Evolutionary conservation across 1,140 invertebrate genomes (phyloP).

Genomic region (Acromyrmex charruanus): DNA sequence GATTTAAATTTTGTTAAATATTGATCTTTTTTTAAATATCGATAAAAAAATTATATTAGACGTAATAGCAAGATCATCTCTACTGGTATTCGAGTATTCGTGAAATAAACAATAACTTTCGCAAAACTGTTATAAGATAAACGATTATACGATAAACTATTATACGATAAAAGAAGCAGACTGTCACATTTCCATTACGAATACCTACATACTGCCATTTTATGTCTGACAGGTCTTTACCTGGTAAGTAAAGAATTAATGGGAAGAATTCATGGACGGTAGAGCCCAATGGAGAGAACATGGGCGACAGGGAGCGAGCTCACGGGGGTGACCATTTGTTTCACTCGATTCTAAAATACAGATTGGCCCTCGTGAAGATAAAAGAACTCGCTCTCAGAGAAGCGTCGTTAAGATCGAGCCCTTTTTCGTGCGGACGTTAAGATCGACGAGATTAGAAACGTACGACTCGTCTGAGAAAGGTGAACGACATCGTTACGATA

Average conservation of each 20-base stretch:
- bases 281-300: background rate
- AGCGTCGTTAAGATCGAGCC: conserved; percentile 41
- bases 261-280: conserved; percentile 14
- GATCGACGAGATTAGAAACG: conserved; percentile 59
- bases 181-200: conserved; percentile 4
- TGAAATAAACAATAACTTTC: background rate
- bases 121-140: background rate
- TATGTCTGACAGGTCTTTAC: background rate
- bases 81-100: background rate
- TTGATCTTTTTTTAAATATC: background rate
- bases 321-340: conserved; percentile 28
- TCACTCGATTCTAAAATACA: conserved; percentile 56
- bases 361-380: conserved; percentile 26
- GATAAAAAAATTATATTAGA: background rate
- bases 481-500: conserved; percentile 45
- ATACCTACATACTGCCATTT: background rate
- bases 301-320: background rate
- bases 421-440: conserved; percentile 50
- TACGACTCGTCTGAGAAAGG: conserved; percentile 28
- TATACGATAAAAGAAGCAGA: background rate
- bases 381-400: conserved; percentile 18
- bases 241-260: conserved; percentile 5
- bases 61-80: background rate
- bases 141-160: too few relatives aligned
- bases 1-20: too few relatives aligned